Evolutionary conservation across 2,797 vertebrate species (phyloP).

Genomic region (Trachops cirrhosus): DNA sequence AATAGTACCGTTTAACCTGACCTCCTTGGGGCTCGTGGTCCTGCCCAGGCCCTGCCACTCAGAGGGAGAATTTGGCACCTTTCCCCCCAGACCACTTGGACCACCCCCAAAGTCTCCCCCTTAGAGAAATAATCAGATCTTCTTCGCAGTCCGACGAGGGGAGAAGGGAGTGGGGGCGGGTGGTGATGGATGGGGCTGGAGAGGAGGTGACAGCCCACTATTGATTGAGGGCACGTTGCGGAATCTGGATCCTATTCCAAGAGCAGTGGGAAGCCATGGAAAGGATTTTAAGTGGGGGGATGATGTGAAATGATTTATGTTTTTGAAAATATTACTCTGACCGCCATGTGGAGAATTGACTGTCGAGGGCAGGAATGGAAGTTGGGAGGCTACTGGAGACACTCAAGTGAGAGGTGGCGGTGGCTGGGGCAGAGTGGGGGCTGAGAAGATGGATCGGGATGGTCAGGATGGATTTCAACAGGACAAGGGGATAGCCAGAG

Average conservation of each 20-base stretch:
- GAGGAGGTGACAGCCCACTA: background rate
- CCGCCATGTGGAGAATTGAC: background rate
- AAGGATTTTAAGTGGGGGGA: background rate
- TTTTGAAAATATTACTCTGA: background rate
- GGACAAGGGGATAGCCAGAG: fast-evolving
- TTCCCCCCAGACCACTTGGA: background rate
- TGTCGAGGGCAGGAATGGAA: background rate
- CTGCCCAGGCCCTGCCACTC: slow-evolving; percentile 47
- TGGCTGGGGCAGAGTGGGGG: fast-evolving
- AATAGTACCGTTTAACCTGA: background rate
- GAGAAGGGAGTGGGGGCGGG: background rate
- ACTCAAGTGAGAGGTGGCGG: fast-evolving
- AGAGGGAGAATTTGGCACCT: slow-evolving; percentile 35
- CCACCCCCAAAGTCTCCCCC: slow-evolving; percentile 59
- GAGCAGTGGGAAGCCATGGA: slow-evolving; percentile 30
- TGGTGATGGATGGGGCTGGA: slow-evolving; percentile 25
- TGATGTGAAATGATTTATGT: slow-evolving; percentile 36
- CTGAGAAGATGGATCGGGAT: no score
- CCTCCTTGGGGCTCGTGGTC: background rate
- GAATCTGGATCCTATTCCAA: slow-evolving; percentile 52
- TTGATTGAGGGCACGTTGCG: background rate
- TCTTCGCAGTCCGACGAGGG: fast-evolving
- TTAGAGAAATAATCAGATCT: slow-evolving; percentile 57
- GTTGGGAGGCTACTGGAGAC: background rate
- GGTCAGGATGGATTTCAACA: background rate